Evolutionary conservation across 2,888 invertebrate genomes (phyloP).

Genomic region (Polymixis lichenea): DNA sequence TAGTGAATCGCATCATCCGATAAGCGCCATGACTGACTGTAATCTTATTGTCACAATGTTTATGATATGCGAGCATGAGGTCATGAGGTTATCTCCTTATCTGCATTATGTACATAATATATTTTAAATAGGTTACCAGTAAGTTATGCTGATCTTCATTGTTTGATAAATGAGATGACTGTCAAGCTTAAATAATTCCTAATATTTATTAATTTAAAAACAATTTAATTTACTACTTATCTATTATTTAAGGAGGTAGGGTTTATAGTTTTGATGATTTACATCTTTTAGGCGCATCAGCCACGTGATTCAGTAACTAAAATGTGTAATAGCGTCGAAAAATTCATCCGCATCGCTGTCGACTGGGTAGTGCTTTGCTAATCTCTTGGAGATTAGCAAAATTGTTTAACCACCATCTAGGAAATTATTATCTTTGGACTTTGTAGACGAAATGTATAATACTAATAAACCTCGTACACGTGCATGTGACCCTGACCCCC

Average conservation of each 20-base stretch:
- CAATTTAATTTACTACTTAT: not conserved
- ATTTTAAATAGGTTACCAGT: slow-evolving; percentile 17
- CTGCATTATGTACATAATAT: not conserved
- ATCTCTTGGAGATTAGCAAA: too few species aligned
- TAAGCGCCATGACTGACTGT: slow-evolving; percentile 28
- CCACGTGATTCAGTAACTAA: not conserved
- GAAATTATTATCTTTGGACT: too few species aligned
- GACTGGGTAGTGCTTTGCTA: too few species aligned
- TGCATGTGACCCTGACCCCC: not conserved
- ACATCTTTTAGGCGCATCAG: not conserved
- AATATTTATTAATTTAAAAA: not conserved
- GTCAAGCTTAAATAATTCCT: not conserved
- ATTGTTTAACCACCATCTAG: too few species aligned
- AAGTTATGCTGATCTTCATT: slow-evolving; percentile 1
- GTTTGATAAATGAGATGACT: not conserved
- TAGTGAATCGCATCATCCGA: slow-evolving; percentile 20
- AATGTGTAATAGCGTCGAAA: too few species aligned
- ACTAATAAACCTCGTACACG: not conserved
- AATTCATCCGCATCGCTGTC: too few species aligned
- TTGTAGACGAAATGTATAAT: too few species aligned
- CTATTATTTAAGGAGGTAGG: not conserved
- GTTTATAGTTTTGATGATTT: not conserved
- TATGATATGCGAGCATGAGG: slow-evolving; percentile 16
- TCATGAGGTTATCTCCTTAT: slow-evolving; percentile 34
- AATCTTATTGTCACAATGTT: not conserved